Conservation (phyloP, 2,797 vertebrate species). For the Streptopelia turtur region DNA sequence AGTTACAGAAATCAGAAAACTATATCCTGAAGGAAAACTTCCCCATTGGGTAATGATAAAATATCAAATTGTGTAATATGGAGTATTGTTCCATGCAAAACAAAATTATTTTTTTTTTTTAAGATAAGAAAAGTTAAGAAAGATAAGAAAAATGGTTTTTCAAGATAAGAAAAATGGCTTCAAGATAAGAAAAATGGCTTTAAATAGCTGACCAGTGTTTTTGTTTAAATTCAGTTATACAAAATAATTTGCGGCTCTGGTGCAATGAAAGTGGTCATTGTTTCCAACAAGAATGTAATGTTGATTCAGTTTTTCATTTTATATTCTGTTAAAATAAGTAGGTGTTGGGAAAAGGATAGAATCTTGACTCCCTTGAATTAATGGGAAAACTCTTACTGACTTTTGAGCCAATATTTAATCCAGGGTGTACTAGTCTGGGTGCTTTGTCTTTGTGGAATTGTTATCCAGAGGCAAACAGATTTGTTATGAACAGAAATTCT, state of each 20-base stretch:
- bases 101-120: background rate
- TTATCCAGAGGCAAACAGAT: background rate
- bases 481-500: background rate
- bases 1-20: conserved; percentile 95
- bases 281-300: background rate
- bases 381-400: background rate
- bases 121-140: background rate
- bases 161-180: background rate
- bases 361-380: background rate
- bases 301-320: background rate
- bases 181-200: background rate
- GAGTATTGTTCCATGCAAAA: background rate
- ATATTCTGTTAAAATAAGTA: background rate
- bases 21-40: conserved; percentile 97
- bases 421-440: background rate
- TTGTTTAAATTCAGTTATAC: background rate
- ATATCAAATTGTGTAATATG: background rate
- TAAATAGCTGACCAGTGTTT: background rate
- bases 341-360: background rate
- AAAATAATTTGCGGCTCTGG: background rate
- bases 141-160: too few species aligned
- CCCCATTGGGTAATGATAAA: conserved; percentile 90
- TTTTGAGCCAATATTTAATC: background rate
- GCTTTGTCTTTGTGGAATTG: background rate
- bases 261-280: background rate